Evolutionary conservation across 2,888 invertebrate species (phyloP).

Genomic region (Microctonus hyperodae): DNA sequence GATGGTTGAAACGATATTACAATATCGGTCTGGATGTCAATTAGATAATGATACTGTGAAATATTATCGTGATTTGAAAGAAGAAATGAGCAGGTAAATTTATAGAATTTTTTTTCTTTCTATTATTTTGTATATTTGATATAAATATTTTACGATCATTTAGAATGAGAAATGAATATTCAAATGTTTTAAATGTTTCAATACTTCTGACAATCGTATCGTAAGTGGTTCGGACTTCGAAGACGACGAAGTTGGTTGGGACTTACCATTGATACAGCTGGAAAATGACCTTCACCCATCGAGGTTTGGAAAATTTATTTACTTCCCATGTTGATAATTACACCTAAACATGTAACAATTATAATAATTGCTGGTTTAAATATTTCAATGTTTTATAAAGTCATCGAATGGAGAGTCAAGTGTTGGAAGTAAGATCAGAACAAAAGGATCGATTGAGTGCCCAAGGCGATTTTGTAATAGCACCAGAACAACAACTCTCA

Average conservation of each 20-base stretch:
- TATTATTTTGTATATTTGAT: neutral
- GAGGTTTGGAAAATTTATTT: slow-evolving; percentile 55
- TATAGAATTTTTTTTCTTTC: slow-evolving; percentile 14
- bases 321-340: too few species aligned
- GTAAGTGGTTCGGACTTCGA: slow-evolving; percentile 65
- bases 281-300: slow-evolving; percentile 63
- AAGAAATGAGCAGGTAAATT: slow-evolving; percentile 65
- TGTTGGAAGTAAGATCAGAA: slow-evolving; percentile 62
- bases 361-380: too few species aligned
- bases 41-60: slow-evolving; percentile 56
- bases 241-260: slow-evolving; percentile 68
- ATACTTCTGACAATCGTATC: slow-evolving; percentile 61
- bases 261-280: slow-evolving; percentile 66
- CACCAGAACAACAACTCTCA: slow-evolving; percentile 60
- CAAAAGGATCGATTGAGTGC: slow-evolving; percentile 60
- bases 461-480: slow-evolving; percentile 57
- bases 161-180: slow-evolving; percentile 39
- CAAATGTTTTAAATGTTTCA: slow-evolving; percentile 51
- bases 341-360: too few species aligned
- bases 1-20: slow-evolving; percentile 66
- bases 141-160: slow-evolving; percentile 5
- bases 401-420: slow-evolving; percentile 47
- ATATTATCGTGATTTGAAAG: slow-evolving; percentile 59
- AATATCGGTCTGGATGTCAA: slow-evolving; percentile 56
- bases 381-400: slow-evolving; percentile 8